Evolutionary conservation across 2,888 invertebrate species (phyloP), one percentile per base, ranked within the genome.

Genomic region (Syrista parreyssii): DNA sequence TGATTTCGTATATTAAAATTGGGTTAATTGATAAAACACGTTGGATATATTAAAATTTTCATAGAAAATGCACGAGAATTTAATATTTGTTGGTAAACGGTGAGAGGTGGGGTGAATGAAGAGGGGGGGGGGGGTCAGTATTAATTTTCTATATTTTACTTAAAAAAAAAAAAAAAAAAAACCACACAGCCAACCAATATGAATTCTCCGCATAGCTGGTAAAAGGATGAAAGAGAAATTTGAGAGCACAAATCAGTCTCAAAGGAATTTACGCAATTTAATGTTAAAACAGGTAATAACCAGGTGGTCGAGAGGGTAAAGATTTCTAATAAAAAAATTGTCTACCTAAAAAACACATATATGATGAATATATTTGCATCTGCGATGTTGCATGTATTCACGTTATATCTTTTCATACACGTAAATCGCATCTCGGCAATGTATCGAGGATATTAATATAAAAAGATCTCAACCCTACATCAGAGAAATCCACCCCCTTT

Each of bases 41-140:
- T 23, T 55, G 68, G 76, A 76, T 73, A 73, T 68, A 76, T 73
- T 73, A 35, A 36, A 30, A 30, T 74, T 74, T 32, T 40, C 11
- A 32, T 34, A 31, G 23, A 72, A 34, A 33, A 72, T 0, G 72
- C 30, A 72, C 30, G 32, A 23, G 32, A 34, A 32, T 72, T 72
- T 72, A 32, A 72, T 33, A 34, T 32, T 30, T 72, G n/a, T 33
- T 31, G 32, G 34, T 30, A 23, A 33, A 31, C 72, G 69, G 15
- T 32, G 11, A 68, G 34, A 12, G 15, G 69, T 15, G 31, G 40
- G 68, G n/a, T n/a, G n/a, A n/a, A n/a, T n/a, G n/a, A n/a, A 30
- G 30, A 31, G 3, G 12, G 40, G 36, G 36, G 0, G 0, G 2
- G 6, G 55, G 9, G 15, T 15, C 15, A 36, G 55, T 55, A 55